Base-by-base conservation (phyloP, 2,888 invertebrate species). In the Phyllotreta striolata region DNA sequence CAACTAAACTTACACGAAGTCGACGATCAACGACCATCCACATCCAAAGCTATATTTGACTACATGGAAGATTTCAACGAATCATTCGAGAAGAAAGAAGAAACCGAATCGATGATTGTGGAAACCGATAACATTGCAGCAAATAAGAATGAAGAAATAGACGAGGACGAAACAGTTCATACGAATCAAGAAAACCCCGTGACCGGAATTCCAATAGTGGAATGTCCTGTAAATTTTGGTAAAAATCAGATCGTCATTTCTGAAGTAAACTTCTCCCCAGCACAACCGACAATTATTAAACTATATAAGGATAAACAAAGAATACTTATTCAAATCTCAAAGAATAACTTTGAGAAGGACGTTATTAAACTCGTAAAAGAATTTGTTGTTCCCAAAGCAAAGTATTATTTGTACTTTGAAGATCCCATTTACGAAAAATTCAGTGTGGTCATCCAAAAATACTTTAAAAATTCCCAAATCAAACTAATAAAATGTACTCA, bases 231-330 rank as follows among this genome's bases (percentile, higher is more conserved):
- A 9, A 59, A 59, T 14, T 14, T 3, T 1, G 38, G 13, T 24
- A 61, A 37, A 55, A 55, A 61, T 38, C 61, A 61, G 55, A 55
- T 44, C 6, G 46, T 61, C 14, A 52, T 61, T 40, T 37, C 61
- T 39, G 51, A 47, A 47, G n/a, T 34, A 2, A 13, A 13, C 4
- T 10, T 39, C 5, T 24, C 24, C 24, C 24, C 24, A 1, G 24
- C 24, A 24, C 24, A 24, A 24, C 24, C 24, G 24, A 24, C 24
- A 24, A 24, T 24, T 24, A 24, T 24, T 24, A 24, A 24, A 24
- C 4, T 24, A 24, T 24, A 24, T 24, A 9, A 55, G n/a, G 24
- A 55, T 9, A 41, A 39, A 9, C 4, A 41, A 34, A 40, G 55
- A 41, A 12, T 44, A 56, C 6, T 10, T 43, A 35, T 43, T 43